These are phyloP conservation scores for Cisticola juncidis DNA, from an alignment of 2,113 vertebrate genomes.

Conservation along the genomic window DNA sequence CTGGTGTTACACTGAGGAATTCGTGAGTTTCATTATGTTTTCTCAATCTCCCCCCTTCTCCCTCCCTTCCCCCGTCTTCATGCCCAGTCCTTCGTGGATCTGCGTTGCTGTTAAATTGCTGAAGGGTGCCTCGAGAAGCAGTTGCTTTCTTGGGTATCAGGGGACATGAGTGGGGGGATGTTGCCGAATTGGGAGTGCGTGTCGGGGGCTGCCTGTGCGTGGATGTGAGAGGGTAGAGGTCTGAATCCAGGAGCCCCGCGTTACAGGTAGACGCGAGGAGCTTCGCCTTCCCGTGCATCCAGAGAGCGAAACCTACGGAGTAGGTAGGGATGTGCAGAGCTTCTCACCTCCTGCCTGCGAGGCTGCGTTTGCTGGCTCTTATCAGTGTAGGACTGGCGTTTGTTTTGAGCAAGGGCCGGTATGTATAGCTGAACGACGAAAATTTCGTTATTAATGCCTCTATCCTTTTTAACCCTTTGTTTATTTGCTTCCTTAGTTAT, in stretches of 20 bases:
- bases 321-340: not conserved
- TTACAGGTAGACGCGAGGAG: not conserved
- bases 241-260: not conserved
- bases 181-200: not conserved
- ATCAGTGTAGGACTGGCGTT: not conserved
- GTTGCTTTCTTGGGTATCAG: not conserved
- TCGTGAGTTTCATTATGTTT: not conserved
- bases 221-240: not conserved
- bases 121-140: not conserved
- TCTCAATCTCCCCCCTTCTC: not conserved
- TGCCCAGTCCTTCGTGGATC: not conserved
- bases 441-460: not conserved
- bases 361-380: not conserved
- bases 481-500: not conserved
- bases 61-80: not conserved
- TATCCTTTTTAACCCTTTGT: not conserved
- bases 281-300: not conserved
- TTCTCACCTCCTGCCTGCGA: not conserved
- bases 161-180: not conserved
- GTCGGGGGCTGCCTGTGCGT: rapidly evolving
- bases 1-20: not conserved
- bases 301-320: not conserved
- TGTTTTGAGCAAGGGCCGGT: not conserved
- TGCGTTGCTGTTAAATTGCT: not conserved
- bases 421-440: not conserved